Evolutionary conservation across 2,113 vertebrate species (phyloP), one percentile per base, ranked within the genome.

Genomic region (Trogon melanurus): DNA sequence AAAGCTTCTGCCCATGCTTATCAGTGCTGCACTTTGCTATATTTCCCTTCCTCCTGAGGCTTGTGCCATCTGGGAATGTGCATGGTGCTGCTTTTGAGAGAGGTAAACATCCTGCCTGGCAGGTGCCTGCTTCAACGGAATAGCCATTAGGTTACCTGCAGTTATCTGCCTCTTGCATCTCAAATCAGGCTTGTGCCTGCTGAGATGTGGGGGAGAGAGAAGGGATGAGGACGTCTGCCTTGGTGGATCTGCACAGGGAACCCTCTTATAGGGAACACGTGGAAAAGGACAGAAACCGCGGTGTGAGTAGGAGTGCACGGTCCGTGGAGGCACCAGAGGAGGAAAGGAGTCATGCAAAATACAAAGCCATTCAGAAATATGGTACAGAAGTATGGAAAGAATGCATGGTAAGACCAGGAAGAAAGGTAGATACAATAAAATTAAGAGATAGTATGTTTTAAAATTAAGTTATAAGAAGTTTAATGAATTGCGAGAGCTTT

Each of bases 41-140:
- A 32, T 82, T 72, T 38, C 10, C 9, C 10, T 64, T 85, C 53
- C 54, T 88, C 61, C 48, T 50, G 51, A 50, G 2, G 0, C 21
- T 32, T 19, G 17, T 0, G 0, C 51, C 44, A 51, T 27, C 51
- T 78, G 27, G 65, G 57, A 58, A 54, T 19, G n/a, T 48, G 22
- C 53, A 56, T 2, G 6, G 69, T 78, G 60, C 41, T 73, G 58
- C 85, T 62, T 78, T 56, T 58, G 27, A 34, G 72, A 29, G 38
- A 57, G n/a, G 48, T 26, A 10, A n/a, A 47, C 7, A 20, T 85
- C 58, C 70, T 75, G 38, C 79, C 78, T 81, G 81, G 73, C 51
- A 72, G 58, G 62, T 23, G 11, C 79, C 62, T 36, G 27, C 36
- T 73, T 50, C 1, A 0, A 29, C 62, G 65, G 32, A 73, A 18